A percentile compares a stretch with the other conserved stretches of the same genome.
phyloP scores from a whole-genome alignment of 2,113 vertebrate genomes.

The Nyctibius bracteatus region DNA sequence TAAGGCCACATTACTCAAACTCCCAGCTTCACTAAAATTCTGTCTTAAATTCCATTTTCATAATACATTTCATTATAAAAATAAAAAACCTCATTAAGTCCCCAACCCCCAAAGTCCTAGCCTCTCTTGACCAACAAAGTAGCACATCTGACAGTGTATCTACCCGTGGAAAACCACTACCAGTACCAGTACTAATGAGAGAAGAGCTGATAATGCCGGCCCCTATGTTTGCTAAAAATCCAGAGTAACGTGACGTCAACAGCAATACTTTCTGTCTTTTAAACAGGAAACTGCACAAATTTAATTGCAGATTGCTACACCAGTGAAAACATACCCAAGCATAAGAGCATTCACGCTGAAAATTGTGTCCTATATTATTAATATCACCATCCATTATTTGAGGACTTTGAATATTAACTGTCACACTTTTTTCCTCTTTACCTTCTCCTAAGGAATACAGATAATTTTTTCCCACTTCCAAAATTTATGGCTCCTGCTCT shows the following conservation, averaged over 20 bases:
- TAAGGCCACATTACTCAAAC: constrained; percentile 57
- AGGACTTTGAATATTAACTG: background rate
- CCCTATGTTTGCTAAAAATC: background rate
- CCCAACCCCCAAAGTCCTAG: background rate
- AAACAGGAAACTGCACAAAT: background rate
- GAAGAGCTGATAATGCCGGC: background rate
- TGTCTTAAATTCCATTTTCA: constrained; percentile 58
- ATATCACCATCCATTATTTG: constrained; percentile 19
- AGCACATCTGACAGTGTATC: background rate
- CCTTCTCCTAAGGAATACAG: background rate
- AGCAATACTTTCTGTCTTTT: background rate
- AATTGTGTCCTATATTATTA: background rate
- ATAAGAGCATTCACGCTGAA: background rate
- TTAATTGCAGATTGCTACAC: background rate
- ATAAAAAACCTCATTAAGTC: constrained; percentile 11
- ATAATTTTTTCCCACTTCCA: background rate
- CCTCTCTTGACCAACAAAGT: background rate
- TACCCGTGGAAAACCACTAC: background rate
- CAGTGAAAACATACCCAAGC: background rate
- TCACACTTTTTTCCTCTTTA: background rate
- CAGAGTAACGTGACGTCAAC: background rate
- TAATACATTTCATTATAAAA: constrained; percentile 48
- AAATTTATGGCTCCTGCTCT: background rate
- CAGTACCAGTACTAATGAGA: background rate
- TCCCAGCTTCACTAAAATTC: constrained; percentile 61